Percentiles rank a stretch among this genome's conserved stretches.
Evolutionary conservation across 2,113 vertebrate genomes (phyloP).

Genomic region (Podarcis raffonei): DNA sequence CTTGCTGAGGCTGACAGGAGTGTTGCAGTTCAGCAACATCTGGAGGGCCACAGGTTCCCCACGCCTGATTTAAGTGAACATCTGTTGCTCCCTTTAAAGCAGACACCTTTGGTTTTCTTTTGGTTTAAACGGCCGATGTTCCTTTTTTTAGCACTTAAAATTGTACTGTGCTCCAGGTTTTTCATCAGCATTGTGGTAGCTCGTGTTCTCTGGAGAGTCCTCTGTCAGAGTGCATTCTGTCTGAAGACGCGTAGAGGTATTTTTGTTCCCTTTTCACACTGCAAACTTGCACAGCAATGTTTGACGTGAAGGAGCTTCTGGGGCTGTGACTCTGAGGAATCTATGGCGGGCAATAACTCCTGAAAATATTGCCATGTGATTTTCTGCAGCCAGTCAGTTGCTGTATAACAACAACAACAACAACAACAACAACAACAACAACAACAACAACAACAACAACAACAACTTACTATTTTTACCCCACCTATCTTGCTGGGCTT

Average conservation of each 20-base stretch:
- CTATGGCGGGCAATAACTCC: neutral
- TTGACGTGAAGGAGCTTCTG: neutral
- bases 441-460: too few species aligned
- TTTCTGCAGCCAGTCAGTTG: neutral
- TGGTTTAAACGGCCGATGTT: too few species aligned
- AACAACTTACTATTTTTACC: too few species aligned
- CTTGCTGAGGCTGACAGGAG: too few species aligned
- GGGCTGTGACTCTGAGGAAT: neutral
- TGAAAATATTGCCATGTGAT: neutral
- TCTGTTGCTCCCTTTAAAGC: neutral
- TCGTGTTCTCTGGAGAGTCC: neutral
- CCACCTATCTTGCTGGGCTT: too few species aligned
- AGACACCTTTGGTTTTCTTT: neutral
- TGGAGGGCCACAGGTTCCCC: too few species aligned
- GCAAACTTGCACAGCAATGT: neutral
- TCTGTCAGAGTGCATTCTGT: neutral
- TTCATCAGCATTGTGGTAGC: neutral
- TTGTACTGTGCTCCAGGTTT: neutral
- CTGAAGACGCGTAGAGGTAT: neutral
- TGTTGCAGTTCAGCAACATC: too few species aligned
- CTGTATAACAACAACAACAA: too few species aligned
- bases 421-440: too few species aligned
- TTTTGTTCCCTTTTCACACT: neutral
- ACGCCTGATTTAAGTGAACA: too few species aligned
- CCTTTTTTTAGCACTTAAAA: neutral